phyloP scores from a whole-genome alignment of 2,888 invertebrate species.

The Cerceris rybyensis region DNA sequence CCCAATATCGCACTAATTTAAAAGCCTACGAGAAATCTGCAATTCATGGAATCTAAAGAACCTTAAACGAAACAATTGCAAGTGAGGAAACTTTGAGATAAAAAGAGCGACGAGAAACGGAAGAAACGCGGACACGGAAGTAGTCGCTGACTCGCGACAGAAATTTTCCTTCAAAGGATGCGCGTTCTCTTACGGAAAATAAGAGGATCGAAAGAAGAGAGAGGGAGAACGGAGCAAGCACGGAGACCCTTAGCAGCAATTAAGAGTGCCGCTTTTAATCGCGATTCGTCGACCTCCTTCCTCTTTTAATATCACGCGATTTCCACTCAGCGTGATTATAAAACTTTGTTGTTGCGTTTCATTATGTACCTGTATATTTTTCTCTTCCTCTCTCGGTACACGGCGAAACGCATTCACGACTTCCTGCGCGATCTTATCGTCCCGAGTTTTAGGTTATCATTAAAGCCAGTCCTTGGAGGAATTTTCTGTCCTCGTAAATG shows the following conservation, averaged over 20 bases:
- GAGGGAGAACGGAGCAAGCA: conserved; percentile 16
- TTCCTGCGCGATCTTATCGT: conserved; percentile 62
- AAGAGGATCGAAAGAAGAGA: neutral
- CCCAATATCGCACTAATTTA: neutral
- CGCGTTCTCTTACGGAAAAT: conserved; percentile 1
- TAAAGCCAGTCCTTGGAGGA: conserved; percentile 56
- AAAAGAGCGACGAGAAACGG: neutral
- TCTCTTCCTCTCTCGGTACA: conserved; percentile 32
- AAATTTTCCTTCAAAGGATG: conserved; percentile 14
- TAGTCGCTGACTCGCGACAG: neutral
- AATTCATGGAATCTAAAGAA: too few relatives aligned
- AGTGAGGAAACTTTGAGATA: neutral
- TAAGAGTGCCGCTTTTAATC: conserved; percentile 59
- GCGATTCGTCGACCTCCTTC: conserved; percentile 56
- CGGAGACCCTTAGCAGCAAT: conserved; percentile 48
- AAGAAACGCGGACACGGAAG: too few relatives aligned
- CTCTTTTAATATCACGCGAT: conserved; percentile 61
- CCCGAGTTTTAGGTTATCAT: conserved; percentile 55
- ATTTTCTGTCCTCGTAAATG: conserved; percentile 50
- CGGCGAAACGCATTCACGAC: conserved; percentile 54
- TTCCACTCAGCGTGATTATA: conserved; percentile 20
- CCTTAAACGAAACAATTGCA: too few relatives aligned
- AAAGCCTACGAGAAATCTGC: too few relatives aligned
- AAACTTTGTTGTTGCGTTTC: conserved; percentile 47
- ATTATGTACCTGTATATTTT: neutral